Evolutionary conservation across 2,113 vertebrate genomes (phyloP), one percentile per base, ranked within the genome.

Genomic region (Nothoprocta perdicaria): DNA sequence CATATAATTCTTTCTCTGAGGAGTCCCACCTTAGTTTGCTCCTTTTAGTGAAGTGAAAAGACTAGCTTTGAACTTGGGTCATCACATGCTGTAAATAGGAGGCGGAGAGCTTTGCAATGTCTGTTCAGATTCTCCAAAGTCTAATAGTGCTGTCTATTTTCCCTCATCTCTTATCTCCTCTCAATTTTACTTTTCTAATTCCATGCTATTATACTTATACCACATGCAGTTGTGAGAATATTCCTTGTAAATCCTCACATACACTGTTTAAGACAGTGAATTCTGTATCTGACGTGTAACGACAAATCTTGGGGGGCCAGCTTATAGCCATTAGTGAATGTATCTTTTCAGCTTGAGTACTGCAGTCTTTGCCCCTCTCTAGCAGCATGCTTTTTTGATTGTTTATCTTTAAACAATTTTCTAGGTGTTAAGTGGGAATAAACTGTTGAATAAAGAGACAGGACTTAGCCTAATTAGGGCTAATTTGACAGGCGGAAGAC

Each of bases 1-100:
- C 17, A 23, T 0, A 0, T n/a, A 14, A 27, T 48, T 19, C n/a
- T 11, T 35, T 16, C 13, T 80, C 0, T 10, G 60, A 69, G 61
- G 60, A 69, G 57, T 60, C 14, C 9, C 29, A 46, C 10, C 13
- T 78, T 43, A 40, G 14, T 62, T 77, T 41, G 3, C 13, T 45
- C 62, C 6, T 75, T 86, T 33, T 24, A 55, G 4, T 19, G 26
- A 79, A 79, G 29, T 55, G 9, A 29, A 57, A 57, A 57, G 16
- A 57, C 16, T 57, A 57, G 53, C 27, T 57, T 18, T 57, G 53
- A 57, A 57, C 53, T 57, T 31, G 48, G 31, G 19, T 45, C 57
- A 17, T 45, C 62, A 41, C 9, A 68, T 6, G 80, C 10, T 7
- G 2, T 66, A 52, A 76, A 50, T 12, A 58, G 23, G 33, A 43